phyloP scores from a whole-genome alignment of 2,113 vertebrate species.

The Lepisosteus osseus region DNA sequence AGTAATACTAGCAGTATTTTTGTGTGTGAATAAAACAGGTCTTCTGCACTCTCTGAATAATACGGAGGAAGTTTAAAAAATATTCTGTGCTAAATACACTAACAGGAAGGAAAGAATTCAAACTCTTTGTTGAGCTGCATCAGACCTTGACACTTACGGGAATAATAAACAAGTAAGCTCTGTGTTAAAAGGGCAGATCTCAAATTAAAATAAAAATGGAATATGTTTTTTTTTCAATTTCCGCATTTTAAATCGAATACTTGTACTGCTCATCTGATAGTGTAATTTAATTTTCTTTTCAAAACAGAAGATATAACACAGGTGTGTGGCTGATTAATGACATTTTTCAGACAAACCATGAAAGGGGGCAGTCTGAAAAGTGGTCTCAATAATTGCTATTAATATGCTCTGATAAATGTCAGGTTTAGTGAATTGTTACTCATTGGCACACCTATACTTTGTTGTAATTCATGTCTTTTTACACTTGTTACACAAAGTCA shows the following conservation, averaged over 20 bases:
- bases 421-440: constrained; percentile 43
- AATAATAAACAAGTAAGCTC: constrained; percentile 35
- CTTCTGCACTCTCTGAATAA: no score
- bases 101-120: neutral
- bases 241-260: constrained; percentile 34
- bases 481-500: constrained; percentile 39
- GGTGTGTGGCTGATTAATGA: constrained; percentile 26
- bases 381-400: neutral
- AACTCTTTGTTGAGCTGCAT: neutral
- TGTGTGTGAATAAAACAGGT: no score
- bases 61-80: no score
- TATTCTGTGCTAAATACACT: no score
- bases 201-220: constrained; percentile 29
- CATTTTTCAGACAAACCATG: constrained; percentile 24
- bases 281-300: constrained; percentile 21
- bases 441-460: constrained; percentile 29
- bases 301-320: constrained; percentile 23
- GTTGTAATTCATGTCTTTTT: constrained; percentile 39
- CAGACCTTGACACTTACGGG: constrained; percentile 40
- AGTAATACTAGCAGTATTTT: no score
- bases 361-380: neutral
- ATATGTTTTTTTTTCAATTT: constrained; percentile 19
- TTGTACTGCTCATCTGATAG: constrained; percentile 25
- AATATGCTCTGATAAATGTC: constrained; percentile 38
- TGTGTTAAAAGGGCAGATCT: constrained; percentile 18